Base-by-base conservation (phyloP, 2,797 vertebrate genomes). In the Rhadinocentrus ornatus region DNA sequence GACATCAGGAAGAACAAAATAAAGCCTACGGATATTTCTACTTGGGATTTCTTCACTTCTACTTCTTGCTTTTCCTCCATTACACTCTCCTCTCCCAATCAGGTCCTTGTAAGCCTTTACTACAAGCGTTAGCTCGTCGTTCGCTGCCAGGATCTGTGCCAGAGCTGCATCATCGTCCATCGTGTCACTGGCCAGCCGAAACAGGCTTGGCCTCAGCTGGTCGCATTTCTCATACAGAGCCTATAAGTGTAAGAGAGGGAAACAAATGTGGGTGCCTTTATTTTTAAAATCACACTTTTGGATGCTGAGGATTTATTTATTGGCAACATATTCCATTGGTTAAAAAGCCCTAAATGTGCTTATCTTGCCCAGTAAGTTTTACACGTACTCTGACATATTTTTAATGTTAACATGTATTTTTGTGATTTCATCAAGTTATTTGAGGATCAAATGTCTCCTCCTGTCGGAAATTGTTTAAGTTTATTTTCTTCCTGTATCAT, bases 161-260 rank as follows among this genome's bases (percentile, higher is more conserved):
- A 92, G 82, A 91, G 95, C 96, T 0, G 90, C 81, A 0, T 97
- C 95, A 0, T 98, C 94, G 0, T 96, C 94, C 0, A 84, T 86
- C 0, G 95, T 95, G 74, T 96, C 95, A 0, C 95, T 96, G 35
- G 97, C 96, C 44, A 97, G 91, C 35, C 96, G 94, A 81, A 97
- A 98, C 3, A 98, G 93, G 53, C 92, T 94, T 0, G 95, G 95
- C 76, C 95, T 91, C 78, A 97, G 93, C 72, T 92, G 95, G 78
- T 97, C 96, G 24, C 96, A 96, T 66, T 89, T 91, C 64, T 96
- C 93, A 7, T 86, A 92, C 35, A 95, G 54, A 0, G 54, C 78
- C 96, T 97, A 68, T 0, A 59, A 73, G 1, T 2, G 69, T 54
- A 12, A 59, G 10, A 62, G 5, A 57, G 0, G 57, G 6, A 57